phyloP scores from a whole-genome alignment of 1,140 invertebrate species.

The Wiebesia pumilae region DNA sequence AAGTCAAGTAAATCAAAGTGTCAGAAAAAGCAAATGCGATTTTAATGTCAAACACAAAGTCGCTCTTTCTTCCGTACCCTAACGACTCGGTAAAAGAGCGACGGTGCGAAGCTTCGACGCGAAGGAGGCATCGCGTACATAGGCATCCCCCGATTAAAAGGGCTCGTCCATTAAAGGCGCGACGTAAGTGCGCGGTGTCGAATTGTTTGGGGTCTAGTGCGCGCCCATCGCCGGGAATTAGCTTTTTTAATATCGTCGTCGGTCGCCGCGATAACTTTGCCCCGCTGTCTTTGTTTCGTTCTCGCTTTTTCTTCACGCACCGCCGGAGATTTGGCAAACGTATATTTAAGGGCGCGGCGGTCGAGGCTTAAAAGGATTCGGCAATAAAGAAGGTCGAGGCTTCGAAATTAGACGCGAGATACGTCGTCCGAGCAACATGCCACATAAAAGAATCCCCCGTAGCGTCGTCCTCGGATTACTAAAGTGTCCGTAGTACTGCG shows the following conservation, averaged over 20 bases:
- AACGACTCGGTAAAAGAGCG: conserved; percentile 13
- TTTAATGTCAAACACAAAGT: conserved; percentile 58
- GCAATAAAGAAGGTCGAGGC: conserved; percentile 71
- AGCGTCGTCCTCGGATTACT: conserved; percentile 45
- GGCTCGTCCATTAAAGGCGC: conserved; percentile 34
- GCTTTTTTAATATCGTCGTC: conserved; percentile 57
- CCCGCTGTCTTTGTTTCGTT: conserved; percentile 36
- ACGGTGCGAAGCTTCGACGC: too few relatives aligned
- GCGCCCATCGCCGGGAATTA: conserved; percentile 54
- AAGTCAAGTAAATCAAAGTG: conserved; percentile 14
- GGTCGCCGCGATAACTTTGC: conserved; percentile 33
- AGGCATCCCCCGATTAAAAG: conserved; percentile 43
- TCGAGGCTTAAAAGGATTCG: conserved; percentile 73
- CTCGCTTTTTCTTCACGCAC: conserved; percentile 59
- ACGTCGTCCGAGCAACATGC: conserved; percentile 57
- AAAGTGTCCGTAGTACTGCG: neutral
- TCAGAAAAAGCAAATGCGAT: conserved; percentile 61
- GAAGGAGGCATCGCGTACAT: neutral
- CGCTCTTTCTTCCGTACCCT: neutral
- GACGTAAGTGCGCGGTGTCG: neutral
- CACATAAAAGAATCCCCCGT: conserved; percentile 63
- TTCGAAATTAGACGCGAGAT: conserved; percentile 66
- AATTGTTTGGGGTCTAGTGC: conserved; percentile 2
- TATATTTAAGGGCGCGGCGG: conserved; percentile 4
- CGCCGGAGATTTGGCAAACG: conserved; percentile 30